Conservation (phyloP, 2,797 vertebrate species). For the Calcarius lapponicus region DNA sequence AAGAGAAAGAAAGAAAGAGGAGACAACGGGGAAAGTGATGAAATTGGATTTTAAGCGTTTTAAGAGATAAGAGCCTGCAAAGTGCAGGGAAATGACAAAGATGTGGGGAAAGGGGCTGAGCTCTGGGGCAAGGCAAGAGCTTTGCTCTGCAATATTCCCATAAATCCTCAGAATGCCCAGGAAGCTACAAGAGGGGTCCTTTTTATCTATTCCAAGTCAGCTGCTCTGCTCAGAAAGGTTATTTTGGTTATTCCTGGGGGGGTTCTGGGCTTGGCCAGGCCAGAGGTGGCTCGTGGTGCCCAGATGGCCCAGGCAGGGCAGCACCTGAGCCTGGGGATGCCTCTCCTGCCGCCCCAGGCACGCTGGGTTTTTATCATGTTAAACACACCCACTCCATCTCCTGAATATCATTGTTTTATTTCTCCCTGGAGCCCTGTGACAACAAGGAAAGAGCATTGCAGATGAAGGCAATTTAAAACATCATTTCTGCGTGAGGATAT, state of each 20-base stretch:
- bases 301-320: constrained; percentile 8
- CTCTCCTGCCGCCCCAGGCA: not conserved
- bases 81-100: fast-evolving
- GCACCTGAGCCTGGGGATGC: not conserved
- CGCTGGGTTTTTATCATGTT: fast-evolving
- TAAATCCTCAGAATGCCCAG: fast-evolving
- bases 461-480: not conserved
- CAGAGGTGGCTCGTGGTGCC: not conserved
- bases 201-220: not conserved
- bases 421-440: not conserved
- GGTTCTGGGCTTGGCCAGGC: not conserved
- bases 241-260: not conserved
- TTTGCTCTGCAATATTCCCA: not conserved
- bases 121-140: fast-evolving
- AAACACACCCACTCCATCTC: not conserved
- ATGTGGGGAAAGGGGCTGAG: not conserved
- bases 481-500: not conserved
- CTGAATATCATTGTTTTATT: not conserved
- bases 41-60: too few species aligned
- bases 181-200: fast-evolving
- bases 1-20: too few species aligned
- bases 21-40: too few species aligned
- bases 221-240: not conserved
- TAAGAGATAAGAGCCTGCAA: too few species aligned
- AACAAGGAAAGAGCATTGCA: not conserved